phyloP scores from a whole-genome alignment of 2,113 vertebrate species.

The Labeo catla region DNA sequence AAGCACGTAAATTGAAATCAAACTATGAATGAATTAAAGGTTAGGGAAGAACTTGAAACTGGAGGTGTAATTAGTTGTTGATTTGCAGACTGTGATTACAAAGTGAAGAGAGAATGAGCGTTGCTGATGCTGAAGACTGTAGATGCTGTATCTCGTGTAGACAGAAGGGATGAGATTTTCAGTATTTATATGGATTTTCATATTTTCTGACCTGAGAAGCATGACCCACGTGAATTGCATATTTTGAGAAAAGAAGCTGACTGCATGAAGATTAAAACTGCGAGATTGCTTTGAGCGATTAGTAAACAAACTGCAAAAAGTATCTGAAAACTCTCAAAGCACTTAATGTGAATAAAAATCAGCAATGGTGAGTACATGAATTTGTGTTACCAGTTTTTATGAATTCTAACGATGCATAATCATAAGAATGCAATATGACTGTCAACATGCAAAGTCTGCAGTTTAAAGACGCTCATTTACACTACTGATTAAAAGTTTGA shows the following conservation, averaged over 20 bases:
- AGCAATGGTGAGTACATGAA: no score
- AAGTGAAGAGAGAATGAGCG: background rate
- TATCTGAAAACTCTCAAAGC: background rate
- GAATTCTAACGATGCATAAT: background rate
- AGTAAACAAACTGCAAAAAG: background rate
- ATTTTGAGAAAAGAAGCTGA: no score
- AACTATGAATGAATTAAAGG: conserved; percentile 12
- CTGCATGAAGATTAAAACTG: background rate
- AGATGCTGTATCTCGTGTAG: background rate
- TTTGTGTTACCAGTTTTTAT: no score
- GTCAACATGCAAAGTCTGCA: no score
- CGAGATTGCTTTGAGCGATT: background rate
- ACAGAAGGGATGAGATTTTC: background rate
- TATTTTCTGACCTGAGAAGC: background rate
- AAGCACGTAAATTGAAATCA: conserved; percentile 1
- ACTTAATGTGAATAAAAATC: background rate
- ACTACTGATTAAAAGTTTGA: no score
- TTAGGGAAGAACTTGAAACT: background rate
- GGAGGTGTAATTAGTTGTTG: conserved; percentile 57
- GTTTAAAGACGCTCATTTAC: no score
- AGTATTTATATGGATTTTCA: background rate
- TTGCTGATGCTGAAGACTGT: background rate
- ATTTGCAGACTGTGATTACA: conserved; percentile 5
- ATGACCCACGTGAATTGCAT: background rate
- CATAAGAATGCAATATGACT: no score